phyloP scores from a whole-genome alignment of 2,113 vertebrate genomes.

The Odocoileus hemionus region DNA sequence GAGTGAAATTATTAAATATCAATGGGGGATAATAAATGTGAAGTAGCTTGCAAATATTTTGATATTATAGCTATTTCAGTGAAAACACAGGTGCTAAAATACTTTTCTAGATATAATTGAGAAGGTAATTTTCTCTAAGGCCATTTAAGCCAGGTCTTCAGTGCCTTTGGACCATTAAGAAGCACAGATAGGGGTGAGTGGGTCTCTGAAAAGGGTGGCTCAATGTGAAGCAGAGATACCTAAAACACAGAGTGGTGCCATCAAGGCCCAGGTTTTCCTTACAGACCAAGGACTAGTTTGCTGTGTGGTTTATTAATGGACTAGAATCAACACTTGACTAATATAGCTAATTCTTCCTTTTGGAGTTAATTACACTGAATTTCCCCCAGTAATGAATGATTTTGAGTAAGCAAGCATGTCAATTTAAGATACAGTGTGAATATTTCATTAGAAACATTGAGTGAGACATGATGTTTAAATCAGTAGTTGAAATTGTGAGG shows the following conservation, averaged over 20 bases:
- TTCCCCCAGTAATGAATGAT: constrained; percentile 43
- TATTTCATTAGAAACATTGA: constrained; percentile 53
- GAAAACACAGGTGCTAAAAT: constrained; percentile 55
- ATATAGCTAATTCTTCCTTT: constrained; percentile 50
- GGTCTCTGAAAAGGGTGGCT: constrained; percentile 22
- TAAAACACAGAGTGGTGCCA: neutral
- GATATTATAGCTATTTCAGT: constrained; percentile 40
- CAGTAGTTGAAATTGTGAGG: constrained; percentile 32
- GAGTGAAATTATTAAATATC: constrained; percentile 64
- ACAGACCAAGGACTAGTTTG: constrained; percentile 1
- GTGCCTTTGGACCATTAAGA: constrained; percentile 47
- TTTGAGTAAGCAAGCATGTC: constrained; percentile 27
- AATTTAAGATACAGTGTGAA: constrained; percentile 42
- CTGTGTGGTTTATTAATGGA: constrained; percentile 35
- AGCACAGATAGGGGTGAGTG: neutral
- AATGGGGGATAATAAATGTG: constrained; percentile 56
- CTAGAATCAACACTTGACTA: constrained; percentile 29
- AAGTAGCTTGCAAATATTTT: constrained; percentile 59
- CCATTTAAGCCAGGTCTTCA: constrained; percentile 40
- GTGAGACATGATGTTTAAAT: constrained; percentile 39
- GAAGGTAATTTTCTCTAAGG: constrained; percentile 57
- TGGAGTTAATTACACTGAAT: constrained; percentile 42
- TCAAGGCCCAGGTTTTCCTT: neutral
- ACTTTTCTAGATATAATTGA: constrained; percentile 41
- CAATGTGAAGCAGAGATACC: neutral